These are phyloP conservation scores for Myioborus miniatus DNA, from an alignment of 2,797 vertebrate species.

Conservation along the genomic window DNA sequence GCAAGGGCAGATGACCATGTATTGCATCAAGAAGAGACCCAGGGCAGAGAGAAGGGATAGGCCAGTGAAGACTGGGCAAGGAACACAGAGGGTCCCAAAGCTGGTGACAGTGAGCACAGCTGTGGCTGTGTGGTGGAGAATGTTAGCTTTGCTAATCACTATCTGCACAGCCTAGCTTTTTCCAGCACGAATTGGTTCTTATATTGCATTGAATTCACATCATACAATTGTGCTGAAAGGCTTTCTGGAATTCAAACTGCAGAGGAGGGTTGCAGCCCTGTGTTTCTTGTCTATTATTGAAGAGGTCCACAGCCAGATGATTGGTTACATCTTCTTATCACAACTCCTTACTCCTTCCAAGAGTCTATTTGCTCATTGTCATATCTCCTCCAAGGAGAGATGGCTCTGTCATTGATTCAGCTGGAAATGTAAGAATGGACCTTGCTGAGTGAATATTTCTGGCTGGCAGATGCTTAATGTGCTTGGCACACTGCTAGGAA, in stretches of 20 bases:
- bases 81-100: neutral
- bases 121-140: neutral
- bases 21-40: neutral
- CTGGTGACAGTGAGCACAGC: neutral
- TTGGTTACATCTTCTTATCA: neutral
- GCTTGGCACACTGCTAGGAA: constrained; percentile 1
- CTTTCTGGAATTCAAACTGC: neutral
- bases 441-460: neutral
- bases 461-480: neutral
- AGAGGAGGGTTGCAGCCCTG: neutral
- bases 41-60: neutral
- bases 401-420: neutral
- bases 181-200: neutral
- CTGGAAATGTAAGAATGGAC: neutral
- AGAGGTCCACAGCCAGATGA: neutral
- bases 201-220: neutral
- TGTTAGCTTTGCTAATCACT: neutral
- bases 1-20: neutral
- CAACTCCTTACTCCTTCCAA: neutral
- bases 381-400: neutral
- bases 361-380: neutral
- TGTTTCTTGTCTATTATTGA: neutral
- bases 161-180: neutral
- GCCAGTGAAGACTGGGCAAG: neutral
- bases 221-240: neutral